Evolutionary conservation across 2,888 invertebrate genomes (phyloP), one percentile per base, ranked within the genome.

Genomic region (Salticus scenicus): DNA sequence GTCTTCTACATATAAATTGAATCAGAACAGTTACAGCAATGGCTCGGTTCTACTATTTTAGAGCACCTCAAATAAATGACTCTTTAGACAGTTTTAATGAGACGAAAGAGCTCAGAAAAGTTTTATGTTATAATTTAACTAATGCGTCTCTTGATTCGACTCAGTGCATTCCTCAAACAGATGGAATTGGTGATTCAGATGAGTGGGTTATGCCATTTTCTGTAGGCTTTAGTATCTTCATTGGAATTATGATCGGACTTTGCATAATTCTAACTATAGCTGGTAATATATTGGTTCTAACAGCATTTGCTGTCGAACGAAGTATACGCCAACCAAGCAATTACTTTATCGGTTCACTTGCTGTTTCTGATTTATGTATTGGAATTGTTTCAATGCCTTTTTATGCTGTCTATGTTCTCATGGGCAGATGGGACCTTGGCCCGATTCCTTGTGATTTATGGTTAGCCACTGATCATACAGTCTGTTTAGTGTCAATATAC

Each of bases 311-410:
- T 87, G 96, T 98, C 64, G 98, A 98, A 92, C 93, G 98, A 85
- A 95, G 96, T 88, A 93, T 94, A 88, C 92, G 99, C 79, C 98
- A 99, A 91, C 99, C 99, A 33, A 98, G 98, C 92, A 99, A 99
- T 93, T 99, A 99, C 93, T 99, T 99, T 93, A 98, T 99, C 89
- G 98, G 98, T 10, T 99, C 99, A 0, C 93, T 99, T 88, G 99
- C 99, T 69, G 97, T 98, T 80, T 98, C 98, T 10, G 98, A 99
- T 92, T 94, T 99, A 93, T 93, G 99, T 87, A 99, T 99, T 91
- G 99, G 99, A 90, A 96, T 98, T 72, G 95, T 99, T 87, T 99
- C 99, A 33, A 97, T 99, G 95, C 99, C 99, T 77, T 98, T 99
- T 92, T 99, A 97, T 92, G 98, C 98, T 31, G 96, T 98, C 88